These are phyloP conservation scores for Drosophila fuyamai DNA, from an alignment of 1,140 invertebrate genomes.

Conservation along the genomic window DNA sequence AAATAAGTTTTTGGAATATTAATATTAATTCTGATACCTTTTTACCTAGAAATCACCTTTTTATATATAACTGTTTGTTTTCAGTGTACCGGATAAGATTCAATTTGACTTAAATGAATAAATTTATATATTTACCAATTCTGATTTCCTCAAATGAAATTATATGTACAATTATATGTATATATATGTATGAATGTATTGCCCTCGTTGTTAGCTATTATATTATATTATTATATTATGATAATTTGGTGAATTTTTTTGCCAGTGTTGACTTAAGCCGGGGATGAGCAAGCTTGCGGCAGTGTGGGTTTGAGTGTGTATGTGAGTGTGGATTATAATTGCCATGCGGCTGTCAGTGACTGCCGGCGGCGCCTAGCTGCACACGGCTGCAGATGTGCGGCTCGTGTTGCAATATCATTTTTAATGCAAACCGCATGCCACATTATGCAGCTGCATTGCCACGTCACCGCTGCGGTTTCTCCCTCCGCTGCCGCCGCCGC, in stretches of 20 bases:
- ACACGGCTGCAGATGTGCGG: constrained; percentile 53
- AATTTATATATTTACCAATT: too few species aligned
- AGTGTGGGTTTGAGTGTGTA: constrained; percentile 13
- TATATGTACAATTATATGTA: too few species aligned
- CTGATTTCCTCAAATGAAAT: too few species aligned
- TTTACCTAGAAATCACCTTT: too few species aligned
- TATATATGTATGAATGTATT: too few species aligned
- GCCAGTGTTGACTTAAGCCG: constrained; percentile 61
- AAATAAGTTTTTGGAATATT: neutral
- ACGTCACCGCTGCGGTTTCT: constrained; percentile 71
- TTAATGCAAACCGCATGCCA: constrained; percentile 81
- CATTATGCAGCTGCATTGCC: constrained; percentile 79
- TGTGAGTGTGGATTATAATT: constrained; percentile 77
- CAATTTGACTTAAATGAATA: too few species aligned
- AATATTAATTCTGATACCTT: too few species aligned
- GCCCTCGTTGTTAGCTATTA: too few species aligned
- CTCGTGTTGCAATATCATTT: constrained; percentile 80
- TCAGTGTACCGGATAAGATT: too few species aligned
- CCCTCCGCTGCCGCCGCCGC: too few species aligned
- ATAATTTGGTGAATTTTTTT: neutral
- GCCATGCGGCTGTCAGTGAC: constrained; percentile 76
- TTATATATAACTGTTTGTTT: too few species aligned
- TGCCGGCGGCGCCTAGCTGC: constrained; percentile 55
- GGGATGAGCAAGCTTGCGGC: constrained; percentile 33
- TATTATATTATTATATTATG: too few species aligned